Conservation (phyloP, 2,888 invertebrate species). For the Linnaemya vulpina region DNA sequence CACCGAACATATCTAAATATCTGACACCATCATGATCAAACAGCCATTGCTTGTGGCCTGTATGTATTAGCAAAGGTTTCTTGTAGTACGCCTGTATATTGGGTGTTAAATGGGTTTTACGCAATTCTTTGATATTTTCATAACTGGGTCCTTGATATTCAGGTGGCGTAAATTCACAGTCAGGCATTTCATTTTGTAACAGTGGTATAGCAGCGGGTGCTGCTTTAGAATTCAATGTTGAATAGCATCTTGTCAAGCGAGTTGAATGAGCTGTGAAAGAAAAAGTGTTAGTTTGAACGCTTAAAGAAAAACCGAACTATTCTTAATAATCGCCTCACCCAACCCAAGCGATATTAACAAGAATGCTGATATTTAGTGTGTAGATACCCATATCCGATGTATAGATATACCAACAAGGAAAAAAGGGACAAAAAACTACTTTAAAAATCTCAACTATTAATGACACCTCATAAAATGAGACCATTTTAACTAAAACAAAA, state of each 20-base stretch:
- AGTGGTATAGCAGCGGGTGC: conserved; percentile 74
- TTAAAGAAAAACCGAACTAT: too few relatives aligned
- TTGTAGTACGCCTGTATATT: conserved; percentile 90
- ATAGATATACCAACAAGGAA: too few relatives aligned
- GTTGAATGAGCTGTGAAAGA: conserved; percentile 53
- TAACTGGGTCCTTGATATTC: conserved; percentile 86
- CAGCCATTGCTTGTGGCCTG: conserved; percentile 96
- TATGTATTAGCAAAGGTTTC: conserved; percentile 91
- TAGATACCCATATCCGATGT: too few relatives aligned
- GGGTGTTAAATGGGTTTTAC: conserved; percentile 88
- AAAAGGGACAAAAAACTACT: too few relatives aligned
- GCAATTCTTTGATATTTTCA: conserved; percentile 85
- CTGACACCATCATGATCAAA: conserved; percentile 93
- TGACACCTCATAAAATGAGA: too few relatives aligned
- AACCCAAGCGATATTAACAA: too few relatives aligned
- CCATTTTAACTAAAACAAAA: too few relatives aligned
- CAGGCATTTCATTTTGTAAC: conserved; percentile 79
- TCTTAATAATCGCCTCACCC: too few relatives aligned
- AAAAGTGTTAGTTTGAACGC: neutral
- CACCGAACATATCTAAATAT: conserved; percentile 97
- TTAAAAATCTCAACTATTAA: too few relatives aligned
- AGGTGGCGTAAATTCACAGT: conserved; percentile 75
- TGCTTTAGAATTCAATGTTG: conserved; percentile 76
- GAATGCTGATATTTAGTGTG: too few relatives aligned
- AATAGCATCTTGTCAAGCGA: conserved; percentile 66